These are phyloP conservation scores for Mesitornis unicolor DNA, from an alignment of 2,113 vertebrate genomes.

Conservation along the genomic window DNA sequence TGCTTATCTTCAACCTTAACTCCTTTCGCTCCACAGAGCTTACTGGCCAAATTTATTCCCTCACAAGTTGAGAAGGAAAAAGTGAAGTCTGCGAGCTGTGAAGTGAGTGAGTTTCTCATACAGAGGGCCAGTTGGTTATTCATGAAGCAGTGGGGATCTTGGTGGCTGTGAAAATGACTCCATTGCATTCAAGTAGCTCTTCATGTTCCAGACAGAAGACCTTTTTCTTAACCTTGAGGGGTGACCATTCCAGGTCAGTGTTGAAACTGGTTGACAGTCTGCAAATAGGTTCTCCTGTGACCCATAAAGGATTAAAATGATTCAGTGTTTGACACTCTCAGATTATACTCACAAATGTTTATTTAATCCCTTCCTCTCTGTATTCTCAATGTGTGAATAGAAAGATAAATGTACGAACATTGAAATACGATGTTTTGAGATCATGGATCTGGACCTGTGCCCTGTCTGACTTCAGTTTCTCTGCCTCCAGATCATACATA, in stretches of 20 bases:
- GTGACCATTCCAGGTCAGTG: not conserved
- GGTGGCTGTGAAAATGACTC: not conserved
- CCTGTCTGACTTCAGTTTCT: not conserved
- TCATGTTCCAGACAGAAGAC: not conserved
- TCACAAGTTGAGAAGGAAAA: not conserved
- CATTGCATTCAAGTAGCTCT: not conserved
- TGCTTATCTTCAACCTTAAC: not conserved
- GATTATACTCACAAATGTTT: not conserved
- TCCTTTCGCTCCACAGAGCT: not conserved
- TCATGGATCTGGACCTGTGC: not conserved
- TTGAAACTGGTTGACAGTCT: not conserved
- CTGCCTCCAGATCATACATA: not conserved
- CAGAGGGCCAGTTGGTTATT: rapidly evolving
- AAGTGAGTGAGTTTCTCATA: not conserved
- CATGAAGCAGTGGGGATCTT: not conserved
- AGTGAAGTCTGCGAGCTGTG: not conserved
- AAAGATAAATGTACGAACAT: not conserved
- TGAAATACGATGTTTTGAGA: not conserved
- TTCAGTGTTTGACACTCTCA: not conserved
- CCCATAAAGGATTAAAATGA: not conserved
- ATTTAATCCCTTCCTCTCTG: not conserved
- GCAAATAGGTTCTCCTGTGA: not conserved
- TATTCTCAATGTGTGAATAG: not conserved
- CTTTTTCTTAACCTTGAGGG: not conserved
- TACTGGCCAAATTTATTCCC: not conserved